Evolutionary conservation across 2,113 vertebrate genomes (phyloP).

Genomic region (Clarias macrocephalus): DNA sequence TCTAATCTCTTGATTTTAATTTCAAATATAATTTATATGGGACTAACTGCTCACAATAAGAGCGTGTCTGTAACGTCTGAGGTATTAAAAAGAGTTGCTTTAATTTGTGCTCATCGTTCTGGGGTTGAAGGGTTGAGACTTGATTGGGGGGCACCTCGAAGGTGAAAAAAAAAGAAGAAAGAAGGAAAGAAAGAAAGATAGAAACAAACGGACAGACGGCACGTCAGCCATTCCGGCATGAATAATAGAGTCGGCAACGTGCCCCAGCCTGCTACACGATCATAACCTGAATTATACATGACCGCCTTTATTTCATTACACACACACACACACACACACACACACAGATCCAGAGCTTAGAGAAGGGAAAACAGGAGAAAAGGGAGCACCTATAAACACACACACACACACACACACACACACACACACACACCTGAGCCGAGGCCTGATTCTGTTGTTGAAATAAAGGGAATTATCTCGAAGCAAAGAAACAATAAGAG

Average conservation of each 20-base stretch:
- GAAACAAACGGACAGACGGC: constrained; percentile 22
- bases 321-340: constrained; percentile 21
- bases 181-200: not conserved
- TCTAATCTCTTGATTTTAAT: no score
- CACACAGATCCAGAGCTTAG: not conserved
- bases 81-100: no score
- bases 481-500: constrained; percentile 66
- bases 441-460: constrained; percentile 21
- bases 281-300: constrained; percentile 74
- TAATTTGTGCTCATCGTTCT: not conserved
- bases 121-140: not conserved
- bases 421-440: constrained; percentile 15
- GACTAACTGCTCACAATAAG: no score
- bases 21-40: no score
- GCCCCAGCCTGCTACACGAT: constrained; percentile 65
- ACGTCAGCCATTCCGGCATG: constrained; percentile 57
- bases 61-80: no score
- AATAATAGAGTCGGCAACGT: constrained; percentile 64
- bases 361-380: not conserved
- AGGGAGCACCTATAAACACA: constrained; percentile 18
- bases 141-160: no score
- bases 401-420: constrained; percentile 44
- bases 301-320: constrained; percentile 59
- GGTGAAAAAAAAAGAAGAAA: not conserved
- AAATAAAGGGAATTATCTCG: constrained; percentile 71